Evolutionary conservation across 2,113 vertebrate genomes (phyloP).

Genomic region (Clinocottus analis): DNA sequence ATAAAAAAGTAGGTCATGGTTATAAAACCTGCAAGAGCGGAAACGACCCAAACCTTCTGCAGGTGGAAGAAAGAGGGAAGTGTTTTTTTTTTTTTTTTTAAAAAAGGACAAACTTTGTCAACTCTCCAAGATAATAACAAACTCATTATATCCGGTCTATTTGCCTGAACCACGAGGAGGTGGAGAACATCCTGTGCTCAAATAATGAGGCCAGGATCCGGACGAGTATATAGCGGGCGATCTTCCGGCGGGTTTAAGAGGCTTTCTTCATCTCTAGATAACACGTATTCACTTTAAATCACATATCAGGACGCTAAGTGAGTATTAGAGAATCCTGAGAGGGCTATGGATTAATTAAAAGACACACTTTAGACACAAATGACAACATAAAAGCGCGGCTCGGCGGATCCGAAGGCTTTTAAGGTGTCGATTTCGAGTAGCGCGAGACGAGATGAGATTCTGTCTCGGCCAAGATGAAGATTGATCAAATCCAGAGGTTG

Average conservation of each 20-base stretch:
- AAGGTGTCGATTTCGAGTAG: not conserved
- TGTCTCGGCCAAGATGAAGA: not conserved
- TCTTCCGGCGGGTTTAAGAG: not conserved
- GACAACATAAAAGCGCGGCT: constrained; percentile 19
- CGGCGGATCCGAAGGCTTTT: not conserved
- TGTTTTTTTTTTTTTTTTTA: too few relatives aligned
- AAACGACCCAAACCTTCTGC: not conserved
- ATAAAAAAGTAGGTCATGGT: constrained; percentile 16
- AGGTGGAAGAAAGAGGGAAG: too few relatives aligned
- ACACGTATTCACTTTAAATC: not conserved
- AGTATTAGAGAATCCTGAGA: constrained; percentile 10
- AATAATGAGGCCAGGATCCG: not conserved
- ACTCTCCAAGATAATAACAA: not conserved
- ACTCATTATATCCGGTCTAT: not conserved
- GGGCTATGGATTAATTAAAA: constrained; percentile 30
- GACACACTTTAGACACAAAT: constrained; percentile 6
- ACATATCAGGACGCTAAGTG: not conserved
- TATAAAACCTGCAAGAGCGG: not conserved
- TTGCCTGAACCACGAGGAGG: not conserved
- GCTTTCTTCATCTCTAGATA: constrained; percentile 10
- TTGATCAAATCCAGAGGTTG: not conserved
- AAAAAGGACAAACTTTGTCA: constrained; percentile 5
- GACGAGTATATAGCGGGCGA: not conserved
- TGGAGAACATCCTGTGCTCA: constrained; percentile 16
- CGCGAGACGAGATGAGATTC: not conserved